phyloP scores from a whole-genome alignment of 2,888 invertebrate species.

The Fragum fragum region DNA sequence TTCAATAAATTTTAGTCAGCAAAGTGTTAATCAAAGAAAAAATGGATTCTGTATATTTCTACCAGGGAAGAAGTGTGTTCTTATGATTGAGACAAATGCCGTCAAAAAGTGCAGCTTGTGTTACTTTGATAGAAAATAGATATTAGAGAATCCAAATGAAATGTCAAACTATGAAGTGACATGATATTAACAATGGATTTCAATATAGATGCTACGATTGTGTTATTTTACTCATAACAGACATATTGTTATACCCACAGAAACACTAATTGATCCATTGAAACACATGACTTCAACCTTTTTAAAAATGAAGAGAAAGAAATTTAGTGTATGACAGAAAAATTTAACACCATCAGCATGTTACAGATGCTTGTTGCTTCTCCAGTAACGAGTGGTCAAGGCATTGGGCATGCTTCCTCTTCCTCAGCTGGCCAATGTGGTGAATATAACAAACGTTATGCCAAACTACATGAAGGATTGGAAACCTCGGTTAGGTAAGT shows the following conservation, averaged over 20 bases:
- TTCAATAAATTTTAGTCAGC: not conserved
- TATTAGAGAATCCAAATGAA: no score
- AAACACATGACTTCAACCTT: no score
- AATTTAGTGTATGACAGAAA: slow-evolving; percentile 20
- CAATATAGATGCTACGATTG: no score
- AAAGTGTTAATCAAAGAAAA: not conserved
- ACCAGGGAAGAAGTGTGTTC: no score
- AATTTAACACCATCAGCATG: slow-evolving; percentile 32
- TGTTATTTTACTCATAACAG: no score
- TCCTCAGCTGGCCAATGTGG: slow-evolving; percentile 5
- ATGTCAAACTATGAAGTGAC: no score
- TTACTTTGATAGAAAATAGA: not conserved
- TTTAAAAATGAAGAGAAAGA: slow-evolving; percentile 14
- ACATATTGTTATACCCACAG: no score
- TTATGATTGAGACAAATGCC: no score
- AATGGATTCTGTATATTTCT: no score
- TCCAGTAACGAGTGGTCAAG: not conserved
- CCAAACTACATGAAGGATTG: slow-evolving; percentile 76
- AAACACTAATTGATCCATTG: no score
- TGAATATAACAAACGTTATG: slow-evolving; percentile 57
- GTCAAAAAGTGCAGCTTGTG: not conserved
- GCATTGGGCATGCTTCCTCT: not conserved
- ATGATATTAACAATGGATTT: no score
- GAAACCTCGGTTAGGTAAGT: slow-evolving; percentile 76
- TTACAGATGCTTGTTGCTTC: slow-evolving; percentile 23